A percentile compares a stretch with the other conserved stretches of the same genome.
These are phyloP conservation scores for Diarsia dahlii DNA, from an alignment of 2,888 invertebrate species.

Conservation along the genomic window DNA sequence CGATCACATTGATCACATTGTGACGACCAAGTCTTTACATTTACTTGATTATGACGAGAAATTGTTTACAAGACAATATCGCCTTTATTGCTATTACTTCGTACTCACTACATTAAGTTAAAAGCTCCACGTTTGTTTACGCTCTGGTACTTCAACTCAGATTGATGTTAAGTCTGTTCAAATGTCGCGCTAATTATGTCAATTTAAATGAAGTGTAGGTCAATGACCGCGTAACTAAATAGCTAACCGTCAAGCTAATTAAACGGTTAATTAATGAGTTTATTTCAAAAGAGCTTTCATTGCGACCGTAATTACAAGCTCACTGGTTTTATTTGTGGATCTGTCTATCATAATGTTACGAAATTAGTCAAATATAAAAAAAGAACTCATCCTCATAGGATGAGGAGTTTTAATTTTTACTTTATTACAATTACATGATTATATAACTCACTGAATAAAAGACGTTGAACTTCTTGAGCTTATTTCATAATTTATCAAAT, in stretches of 20 bases:
- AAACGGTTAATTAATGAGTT: conserved; percentile 11
- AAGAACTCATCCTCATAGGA: too few species aligned
- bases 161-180: conserved; percentile 4
- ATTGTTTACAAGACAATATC: neutral
- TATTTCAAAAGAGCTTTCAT: conserved; percentile 17
- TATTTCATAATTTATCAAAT: neutral
- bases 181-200: conserved; percentile 21
- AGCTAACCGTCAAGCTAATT: conserved; percentile 15
- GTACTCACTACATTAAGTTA: too few species aligned
- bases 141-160: neutral
- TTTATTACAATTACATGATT: neutral
- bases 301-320: conserved; percentile 11
- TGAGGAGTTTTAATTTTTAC: too few species aligned
- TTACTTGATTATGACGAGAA: neutral
- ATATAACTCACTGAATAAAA: too few species aligned
- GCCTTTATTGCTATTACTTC: neutral
- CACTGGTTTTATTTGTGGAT: neutral
- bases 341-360: neutral
- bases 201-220: conserved; percentile 12
- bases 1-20: neutral
- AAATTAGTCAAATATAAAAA: too few species aligned
- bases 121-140: neutral
- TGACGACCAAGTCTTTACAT: neutral
- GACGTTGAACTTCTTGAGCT: neutral
- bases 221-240: conserved; percentile 14